phyloP scores from a whole-genome alignment of 2,797 vertebrate species.

The Zenarchopterus dispar region DNA sequence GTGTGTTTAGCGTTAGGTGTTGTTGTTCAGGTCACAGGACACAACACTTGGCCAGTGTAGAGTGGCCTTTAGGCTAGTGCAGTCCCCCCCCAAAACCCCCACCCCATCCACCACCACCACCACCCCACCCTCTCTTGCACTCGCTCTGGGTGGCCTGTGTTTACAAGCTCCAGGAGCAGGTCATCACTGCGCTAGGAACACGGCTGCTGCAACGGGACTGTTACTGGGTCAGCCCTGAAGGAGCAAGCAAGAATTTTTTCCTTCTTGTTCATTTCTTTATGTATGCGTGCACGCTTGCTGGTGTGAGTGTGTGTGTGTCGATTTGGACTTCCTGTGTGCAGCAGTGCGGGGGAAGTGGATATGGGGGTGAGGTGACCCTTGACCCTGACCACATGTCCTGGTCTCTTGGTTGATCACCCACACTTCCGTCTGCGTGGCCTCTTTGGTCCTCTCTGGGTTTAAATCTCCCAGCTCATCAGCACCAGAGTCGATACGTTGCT shows the following conservation, averaged over 20 bases:
- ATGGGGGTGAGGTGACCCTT: conserved; percentile 69
- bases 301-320: conserved; percentile 41
- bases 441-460: conserved; percentile 39
- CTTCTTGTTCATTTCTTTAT: conserved; percentile 19
- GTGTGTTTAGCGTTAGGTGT: conserved; percentile 36
- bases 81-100: conserved; percentile 9
- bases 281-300: conserved; percentile 28
- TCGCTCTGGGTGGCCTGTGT: conserved; percentile 76
- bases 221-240: conserved; percentile 53
- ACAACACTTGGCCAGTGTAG: conserved; percentile 53
- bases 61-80: conserved; percentile 50
- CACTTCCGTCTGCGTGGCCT: conserved; percentile 66
- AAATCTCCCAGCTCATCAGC: conserved; percentile 42
- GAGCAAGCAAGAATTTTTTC: conserved; percentile 47
- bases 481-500: conserved; percentile 13
- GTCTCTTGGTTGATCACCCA: conserved; percentile 67
- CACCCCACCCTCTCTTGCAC: conserved; percentile 2
- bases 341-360: conserved; percentile 63
- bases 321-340: conserved; percentile 75
- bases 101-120: too few relatives aligned
- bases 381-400: conserved; percentile 77
- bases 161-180: conserved; percentile 72
- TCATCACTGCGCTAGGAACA: conserved; percentile 65
- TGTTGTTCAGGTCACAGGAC: conserved; percentile 69
- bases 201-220: conserved; percentile 60